phyloP scores from a whole-genome alignment of 2,113 vertebrate species.

The Pygathrix nemaeus region DNA sequence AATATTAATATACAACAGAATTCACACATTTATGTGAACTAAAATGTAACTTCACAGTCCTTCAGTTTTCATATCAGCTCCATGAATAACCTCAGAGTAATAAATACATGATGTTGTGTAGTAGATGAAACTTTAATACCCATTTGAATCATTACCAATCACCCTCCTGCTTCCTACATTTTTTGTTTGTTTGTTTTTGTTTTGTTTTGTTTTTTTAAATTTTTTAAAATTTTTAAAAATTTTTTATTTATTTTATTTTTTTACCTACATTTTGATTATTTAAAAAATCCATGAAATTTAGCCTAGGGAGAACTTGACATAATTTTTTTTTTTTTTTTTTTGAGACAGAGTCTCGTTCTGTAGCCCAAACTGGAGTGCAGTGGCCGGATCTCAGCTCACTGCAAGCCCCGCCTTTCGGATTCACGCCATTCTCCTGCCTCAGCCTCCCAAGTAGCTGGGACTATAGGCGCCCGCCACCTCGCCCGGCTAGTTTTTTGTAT shows the following conservation, averaged over 20 bases:
- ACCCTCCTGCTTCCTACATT: neutral
- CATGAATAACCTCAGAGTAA: neutral
- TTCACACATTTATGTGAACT: neutral
- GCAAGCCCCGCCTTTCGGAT: too few species aligned
- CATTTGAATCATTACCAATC: neutral
- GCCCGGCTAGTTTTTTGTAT: too few species aligned
- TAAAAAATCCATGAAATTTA: neutral
- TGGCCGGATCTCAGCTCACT: too few species aligned
- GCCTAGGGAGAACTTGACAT: neutral
- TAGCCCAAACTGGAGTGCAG: too few species aligned
- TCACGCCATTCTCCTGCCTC: too few species aligned
- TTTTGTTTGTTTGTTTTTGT: neutral
- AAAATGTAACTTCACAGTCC: neutral
- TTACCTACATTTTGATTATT: neutral
- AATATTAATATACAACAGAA: neutral
- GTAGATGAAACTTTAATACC: neutral
- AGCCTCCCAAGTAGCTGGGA: too few species aligned
- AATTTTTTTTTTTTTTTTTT: neutral
- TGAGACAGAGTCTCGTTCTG: too few species aligned
- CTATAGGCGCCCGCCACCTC: too few species aligned
- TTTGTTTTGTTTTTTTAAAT: too few species aligned
- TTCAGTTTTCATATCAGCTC: neutral
- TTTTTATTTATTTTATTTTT: too few species aligned
- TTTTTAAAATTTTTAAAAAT: accelerated
- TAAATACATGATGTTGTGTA: neutral